Base-by-base conservation (phyloP, 1,140 invertebrate genomes). In the Dreissena polymorpha region DNA sequence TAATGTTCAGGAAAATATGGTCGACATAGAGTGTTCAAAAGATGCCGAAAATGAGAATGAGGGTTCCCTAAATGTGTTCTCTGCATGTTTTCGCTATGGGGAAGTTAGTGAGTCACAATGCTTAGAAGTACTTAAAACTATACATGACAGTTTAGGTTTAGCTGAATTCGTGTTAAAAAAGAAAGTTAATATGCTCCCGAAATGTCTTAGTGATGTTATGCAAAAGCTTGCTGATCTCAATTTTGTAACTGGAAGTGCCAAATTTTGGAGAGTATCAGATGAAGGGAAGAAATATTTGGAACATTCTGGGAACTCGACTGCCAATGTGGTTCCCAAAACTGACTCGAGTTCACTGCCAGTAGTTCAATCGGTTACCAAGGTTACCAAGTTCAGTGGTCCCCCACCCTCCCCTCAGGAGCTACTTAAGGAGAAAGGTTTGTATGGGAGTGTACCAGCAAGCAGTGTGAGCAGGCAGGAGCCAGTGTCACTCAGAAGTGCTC, bases 161-260 rank as follows among this genome's bases (percentile, higher is more conserved):
- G 69, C 79, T n/a, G 57, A 82, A 16, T 82, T 82, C 67, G 60
- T 82, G 13, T 55, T 82, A 10, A 73, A 74, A 25, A 82, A 53
- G 39, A 82, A 82, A 39, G 72, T 55, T 3, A 69, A 70, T 72
- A 49, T 80, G 10, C 12, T 10, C 57, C 21, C n/a, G 0, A 51
- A 82, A 64, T n/a, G 55, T 16, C 53, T 82, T 14, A 70, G 68
- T 25, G 63, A 73, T 1, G 27, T 82, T 72, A 25, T 82, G 18
- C 23, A 65, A 27, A 25, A 64, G 63, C 65, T 64, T 53, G 13
- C 65, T 8, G 60, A 57, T 21, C 55, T 64, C 10, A 68, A 68
- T 14, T 75, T 64, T 70, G 67, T 83, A 0, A 25, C 53, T 18
- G 73, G 73, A 14, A 51, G 29, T 50, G 23, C 53, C 0, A 76